Evolutionary conservation across 2,888 invertebrate species (phyloP).

Genomic region (Thyatira batis): DNA sequence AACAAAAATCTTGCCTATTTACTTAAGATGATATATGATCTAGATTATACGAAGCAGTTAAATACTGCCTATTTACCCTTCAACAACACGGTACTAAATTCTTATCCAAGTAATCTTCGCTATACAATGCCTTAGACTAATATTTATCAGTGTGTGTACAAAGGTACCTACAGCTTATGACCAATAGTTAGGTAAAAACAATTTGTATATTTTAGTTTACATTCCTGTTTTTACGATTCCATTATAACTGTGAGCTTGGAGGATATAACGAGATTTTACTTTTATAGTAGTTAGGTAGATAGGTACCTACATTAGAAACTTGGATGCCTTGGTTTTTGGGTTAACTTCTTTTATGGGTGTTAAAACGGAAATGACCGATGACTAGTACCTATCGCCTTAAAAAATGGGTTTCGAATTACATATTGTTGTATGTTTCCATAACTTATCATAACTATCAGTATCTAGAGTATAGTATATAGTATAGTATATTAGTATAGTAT

Average conservation of each 20-base stretch:
- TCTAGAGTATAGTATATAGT: too few relatives aligned
- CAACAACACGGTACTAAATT: neutral
- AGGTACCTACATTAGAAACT: neutral
- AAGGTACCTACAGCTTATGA: neutral
- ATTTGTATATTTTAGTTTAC: constrained; percentile 4
- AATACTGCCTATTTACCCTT: neutral
- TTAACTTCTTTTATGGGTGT: neutral
- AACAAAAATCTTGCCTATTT: neutral
- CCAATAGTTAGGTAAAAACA: constrained; percentile 1
- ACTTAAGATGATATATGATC: neutral
- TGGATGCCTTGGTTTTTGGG: neutral
- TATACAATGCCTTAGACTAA: constrained; percentile 2
- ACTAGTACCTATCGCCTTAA: too few relatives aligned
- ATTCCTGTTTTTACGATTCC: constrained; percentile 28
- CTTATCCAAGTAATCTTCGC: constrained; percentile 2
- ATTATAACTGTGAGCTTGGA: neutral
- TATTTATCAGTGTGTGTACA: neutral
- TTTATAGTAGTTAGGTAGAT: too few relatives aligned
- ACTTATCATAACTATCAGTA: too few relatives aligned
- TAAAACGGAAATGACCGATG: neutral
- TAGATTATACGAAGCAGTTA: neutral
- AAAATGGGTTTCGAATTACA: too few relatives aligned
- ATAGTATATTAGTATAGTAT: too few relatives aligned
- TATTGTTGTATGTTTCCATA: neutral
- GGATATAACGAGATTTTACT: neutral